Conservation (phyloP, 2,888 invertebrate species). For the Hemicrepidius hirtus region DNA sequence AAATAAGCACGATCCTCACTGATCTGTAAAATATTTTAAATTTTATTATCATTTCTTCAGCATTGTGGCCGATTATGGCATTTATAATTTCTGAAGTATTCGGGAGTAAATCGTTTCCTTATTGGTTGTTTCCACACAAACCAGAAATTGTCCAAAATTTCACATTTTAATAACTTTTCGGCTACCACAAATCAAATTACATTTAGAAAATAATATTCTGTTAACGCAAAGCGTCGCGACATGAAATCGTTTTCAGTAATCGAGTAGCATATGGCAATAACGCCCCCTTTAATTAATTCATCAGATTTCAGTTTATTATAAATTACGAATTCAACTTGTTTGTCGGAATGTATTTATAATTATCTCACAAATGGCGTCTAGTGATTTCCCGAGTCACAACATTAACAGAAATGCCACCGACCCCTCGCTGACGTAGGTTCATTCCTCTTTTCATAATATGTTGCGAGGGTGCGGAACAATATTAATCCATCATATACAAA, state of each 20-base stretch:
- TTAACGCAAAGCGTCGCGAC: background rate
- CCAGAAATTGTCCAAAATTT: too few relatives aligned
- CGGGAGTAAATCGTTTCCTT: too few relatives aligned
- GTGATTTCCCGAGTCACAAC: background rate
- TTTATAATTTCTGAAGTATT: too few relatives aligned
- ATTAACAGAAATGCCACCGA: background rate
- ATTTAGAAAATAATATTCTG: too few relatives aligned
- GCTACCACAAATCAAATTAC: too few relatives aligned
- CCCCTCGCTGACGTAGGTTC: background rate
- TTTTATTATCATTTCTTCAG: too few relatives aligned
- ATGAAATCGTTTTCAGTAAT: conserved; percentile 5
- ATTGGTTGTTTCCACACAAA: too few relatives aligned
- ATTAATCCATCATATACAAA: conserved; percentile 1
- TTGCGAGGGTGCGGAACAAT: conserved; percentile 11
- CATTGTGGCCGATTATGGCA: too few relatives aligned
- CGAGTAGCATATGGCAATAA: background rate
- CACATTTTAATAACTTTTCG: too few relatives aligned
- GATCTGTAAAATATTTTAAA: background rate
- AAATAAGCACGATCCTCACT: background rate
- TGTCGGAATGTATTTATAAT: background rate
- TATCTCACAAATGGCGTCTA: background rate
- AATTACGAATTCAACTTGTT: background rate
- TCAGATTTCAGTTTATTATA: background rate
- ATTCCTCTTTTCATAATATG: conserved; percentile 14
- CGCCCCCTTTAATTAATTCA: conserved; percentile 14